Evolutionary conservation across 1,140 invertebrate species (phyloP).

Genomic region (Potamilus streckersoni): DNA sequence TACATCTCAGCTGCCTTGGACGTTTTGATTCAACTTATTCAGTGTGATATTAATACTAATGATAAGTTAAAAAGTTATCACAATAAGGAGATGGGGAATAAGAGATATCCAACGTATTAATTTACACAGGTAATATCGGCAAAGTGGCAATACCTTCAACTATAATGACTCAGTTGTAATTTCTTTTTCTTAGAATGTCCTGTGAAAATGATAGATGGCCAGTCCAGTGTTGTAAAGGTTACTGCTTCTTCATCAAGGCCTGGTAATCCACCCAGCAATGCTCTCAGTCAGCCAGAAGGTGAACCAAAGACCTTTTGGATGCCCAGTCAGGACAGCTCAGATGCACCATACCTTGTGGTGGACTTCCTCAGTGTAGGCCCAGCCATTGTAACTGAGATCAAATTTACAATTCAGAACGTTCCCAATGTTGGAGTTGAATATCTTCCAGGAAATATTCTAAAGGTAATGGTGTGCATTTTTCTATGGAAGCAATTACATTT

Average conservation of each 20-base stretch:
- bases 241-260: slow-evolving; percentile 19
- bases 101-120: too few species aligned
- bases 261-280: slow-evolving; percentile 16
- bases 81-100: too few species aligned
- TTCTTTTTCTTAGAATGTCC: slow-evolving; percentile 12
- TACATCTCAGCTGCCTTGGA: too few species aligned
- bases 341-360: background rate
- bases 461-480: too few species aligned
- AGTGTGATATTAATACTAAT: too few species aligned
- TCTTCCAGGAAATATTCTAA: slow-evolving; percentile 6
- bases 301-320: slow-evolving; percentile 17
- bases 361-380: slow-evolving; percentile 15
- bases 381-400: slow-evolving; percentile 16
- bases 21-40: too few species aligned
- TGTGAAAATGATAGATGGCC: slow-evolving; percentile 23
- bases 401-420: slow-evolving; percentile 13
- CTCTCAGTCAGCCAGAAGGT: slow-evolving; percentile 10
- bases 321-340: slow-evolving; percentile 6
- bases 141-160: too few species aligned
- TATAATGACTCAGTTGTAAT: too few species aligned
- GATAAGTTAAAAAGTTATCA: too few species aligned
- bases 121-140: too few species aligned
- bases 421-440: slow-evolving; percentile 23
- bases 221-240: slow-evolving; percentile 18
- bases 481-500: too few species aligned